Evolutionary conservation across 1,140 invertebrate genomes (phyloP), one percentile per base, ranked within the genome.

Genomic region (Brachionus rubens): DNA sequence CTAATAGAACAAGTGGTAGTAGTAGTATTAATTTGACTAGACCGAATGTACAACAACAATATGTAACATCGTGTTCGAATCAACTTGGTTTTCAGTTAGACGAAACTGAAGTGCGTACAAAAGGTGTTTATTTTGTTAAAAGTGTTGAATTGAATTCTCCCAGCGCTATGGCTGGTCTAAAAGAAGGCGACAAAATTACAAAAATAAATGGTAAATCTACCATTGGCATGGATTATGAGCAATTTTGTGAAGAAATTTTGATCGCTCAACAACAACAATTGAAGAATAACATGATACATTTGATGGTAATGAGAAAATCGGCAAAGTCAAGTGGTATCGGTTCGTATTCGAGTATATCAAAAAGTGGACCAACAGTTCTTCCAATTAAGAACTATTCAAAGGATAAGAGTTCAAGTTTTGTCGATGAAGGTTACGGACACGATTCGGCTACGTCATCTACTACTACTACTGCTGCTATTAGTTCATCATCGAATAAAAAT

Each of bases 181-280:
- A 72, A 54, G 28, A 48, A 54, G 68, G 68, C 21, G 68, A 72
- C 33, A 72, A 72, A 50, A 72, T 72, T 9, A 72, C 68, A 3
- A 72, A 72, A 48, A 72, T 72, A 72, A 72, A 72, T 54, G 68
- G 68, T 30, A 72, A 72, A 46, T 72, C 68, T 10, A 72, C 68
- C 3, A 48, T 14, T 30, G 68, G 68, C 16, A 72, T 72, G 68
- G 26, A 24, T 33, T 72, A 72, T 72, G 68, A 72, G 9, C 46
- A 72, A 54, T 72, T 72, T 28, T 72, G 68, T 72, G 46, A 72
- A 2, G 46, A 72, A 46, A 72, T 72, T 14, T 10, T 50, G 9
- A 48, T 72, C 19, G 68, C 68, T 28, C 68, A 72, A 19, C 46
- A 72, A 48, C 46, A 72, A 72, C 68, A 72, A 33, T 14, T 50